Base-by-base conservation (phyloP, 2,797 vertebrate species). In the Parotocinclus haroldoi region DNA sequence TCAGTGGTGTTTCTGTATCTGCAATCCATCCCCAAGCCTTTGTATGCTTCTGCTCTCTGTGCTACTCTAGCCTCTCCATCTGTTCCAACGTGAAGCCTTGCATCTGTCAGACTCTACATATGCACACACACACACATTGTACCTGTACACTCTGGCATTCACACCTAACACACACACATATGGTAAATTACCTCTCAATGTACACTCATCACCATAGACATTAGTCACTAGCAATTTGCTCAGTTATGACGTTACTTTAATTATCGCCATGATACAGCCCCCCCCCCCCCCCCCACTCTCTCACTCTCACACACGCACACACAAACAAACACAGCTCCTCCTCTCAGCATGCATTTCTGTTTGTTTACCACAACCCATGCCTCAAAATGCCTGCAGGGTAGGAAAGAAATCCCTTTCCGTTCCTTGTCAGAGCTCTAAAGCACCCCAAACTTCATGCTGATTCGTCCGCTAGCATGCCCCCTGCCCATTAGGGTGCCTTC, bases 341-440 rank as follows among this genome's bases (percentile, higher is more conserved):
- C 61, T 69, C 68, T 68, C 68, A 39, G 58, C 65, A n/a, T 71
- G 75, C 68, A 48, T 64, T 52, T 75, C 59, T 69, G 66, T 72
- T 75, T 75, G 76, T 75, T 78, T 78, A 78, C 63, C 38, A 12
- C 74, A 67, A 39, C 46, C 63, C 51, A 49, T 57, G 71, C 52
- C 40, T 49, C 63, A 60, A 52, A 40, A 27, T 52, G 53, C 59
- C 58, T 53, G 63, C 73, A 17, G 69, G 42, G 76, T 55, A 19
- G 38, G 76, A 72, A 50, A 44, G 59, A 67, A 72, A 57, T 72
- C 66, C 65, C 60, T 9, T 58, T 48, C 51, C 37, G 49, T 53
- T 58, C 59, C 57, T 55, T 18, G 12, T 62, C 51, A 66, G 66
- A 71, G 69, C 61, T 37, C 66, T 63, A 51, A 53, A 60, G 13